phyloP scores from a whole-genome alignment of 1,140 invertebrate species.

The Drosophila pallidifrons region DNA sequence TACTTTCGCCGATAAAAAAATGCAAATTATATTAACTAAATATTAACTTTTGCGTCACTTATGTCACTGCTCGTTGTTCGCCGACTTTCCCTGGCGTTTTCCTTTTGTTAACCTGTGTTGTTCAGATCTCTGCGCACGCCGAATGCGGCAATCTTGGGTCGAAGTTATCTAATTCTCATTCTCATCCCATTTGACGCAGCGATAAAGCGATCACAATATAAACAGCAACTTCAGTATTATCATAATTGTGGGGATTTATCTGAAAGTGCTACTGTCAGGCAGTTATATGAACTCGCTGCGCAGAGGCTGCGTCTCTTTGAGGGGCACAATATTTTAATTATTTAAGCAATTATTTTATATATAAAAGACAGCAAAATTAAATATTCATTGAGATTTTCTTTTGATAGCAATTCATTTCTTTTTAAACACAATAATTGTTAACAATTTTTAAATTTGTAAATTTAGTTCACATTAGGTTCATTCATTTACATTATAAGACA shows the following conservation, averaged over 20 bases:
- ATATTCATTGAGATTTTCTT: no score
- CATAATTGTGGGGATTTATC: constrained; percentile 58
- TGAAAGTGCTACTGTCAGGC: constrained; percentile 53
- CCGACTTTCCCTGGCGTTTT: constrained; percentile 25
- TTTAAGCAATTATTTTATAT: neutral
- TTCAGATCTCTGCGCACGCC: constrained; percentile 35
- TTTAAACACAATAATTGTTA: no score
- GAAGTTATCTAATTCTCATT: constrained; percentile 66
- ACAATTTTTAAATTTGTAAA: no score
- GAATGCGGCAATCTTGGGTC: constrained; percentile 59
- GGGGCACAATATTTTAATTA: constrained; percentile 6
- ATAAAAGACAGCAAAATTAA: no score
- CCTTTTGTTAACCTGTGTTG: constrained; percentile 7
- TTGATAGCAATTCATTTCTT: no score
- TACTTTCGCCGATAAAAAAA: constrained; percentile 23
- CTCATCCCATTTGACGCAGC: constrained; percentile 68
- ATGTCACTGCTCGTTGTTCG: constrained; percentile 19
- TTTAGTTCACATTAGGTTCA: neutral
- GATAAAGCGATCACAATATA: constrained; percentile 64
- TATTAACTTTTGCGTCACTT: constrained; percentile 54
- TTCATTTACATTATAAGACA: neutral
- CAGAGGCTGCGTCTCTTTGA: constrained; percentile 11
- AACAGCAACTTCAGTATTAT: constrained; percentile 46
- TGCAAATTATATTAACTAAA: constrained; percentile 39
- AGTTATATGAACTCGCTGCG: constrained; percentile 18